Percentiles rank a stretch among this genome's conserved stretches.
Evolutionary conservation across 1,140 invertebrate genomes (phyloP).

Genomic region (Camponotus pennsylvanicus): DNA sequence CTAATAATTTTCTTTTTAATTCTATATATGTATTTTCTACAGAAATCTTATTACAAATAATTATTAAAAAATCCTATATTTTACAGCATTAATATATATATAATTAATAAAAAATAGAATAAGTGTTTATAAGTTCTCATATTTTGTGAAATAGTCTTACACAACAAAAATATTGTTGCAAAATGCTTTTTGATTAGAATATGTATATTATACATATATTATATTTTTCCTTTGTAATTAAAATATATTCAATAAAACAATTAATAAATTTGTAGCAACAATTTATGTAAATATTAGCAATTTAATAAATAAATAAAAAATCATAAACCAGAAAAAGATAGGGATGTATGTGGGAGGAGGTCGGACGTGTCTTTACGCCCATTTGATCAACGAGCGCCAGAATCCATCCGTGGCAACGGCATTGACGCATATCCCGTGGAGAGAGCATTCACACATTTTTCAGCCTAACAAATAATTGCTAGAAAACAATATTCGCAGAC

Average conservation of each 20-base stretch:
- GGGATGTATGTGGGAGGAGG: too few species aligned
- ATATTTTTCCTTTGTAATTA: not conserved
- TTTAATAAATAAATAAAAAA: constrained; percentile 13
- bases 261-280: not conserved
- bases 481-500: too few species aligned
- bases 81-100: not conserved
- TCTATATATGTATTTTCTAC: not conserved
- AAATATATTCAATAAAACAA: constrained; percentile 1
- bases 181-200: not conserved
- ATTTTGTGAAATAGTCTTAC: not conserved
- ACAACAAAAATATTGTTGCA: not conserved
- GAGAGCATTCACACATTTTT: too few species aligned
- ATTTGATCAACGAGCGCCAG: too few species aligned
- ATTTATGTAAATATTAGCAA: not conserved
- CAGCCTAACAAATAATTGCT: too few species aligned
- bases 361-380: too few species aligned
- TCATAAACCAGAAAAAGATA: not conserved
- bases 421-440: too few species aligned
- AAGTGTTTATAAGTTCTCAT: not conserved
- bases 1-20: not conserved
- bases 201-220: too few species aligned
- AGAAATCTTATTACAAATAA: not conserved
- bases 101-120: not conserved
- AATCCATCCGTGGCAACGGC: too few species aligned
- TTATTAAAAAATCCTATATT: not conserved